These are phyloP conservation scores for Cairina moschata DNA, from an alignment of 2,113 vertebrate genomes.

Conservation along the genomic window DNA sequence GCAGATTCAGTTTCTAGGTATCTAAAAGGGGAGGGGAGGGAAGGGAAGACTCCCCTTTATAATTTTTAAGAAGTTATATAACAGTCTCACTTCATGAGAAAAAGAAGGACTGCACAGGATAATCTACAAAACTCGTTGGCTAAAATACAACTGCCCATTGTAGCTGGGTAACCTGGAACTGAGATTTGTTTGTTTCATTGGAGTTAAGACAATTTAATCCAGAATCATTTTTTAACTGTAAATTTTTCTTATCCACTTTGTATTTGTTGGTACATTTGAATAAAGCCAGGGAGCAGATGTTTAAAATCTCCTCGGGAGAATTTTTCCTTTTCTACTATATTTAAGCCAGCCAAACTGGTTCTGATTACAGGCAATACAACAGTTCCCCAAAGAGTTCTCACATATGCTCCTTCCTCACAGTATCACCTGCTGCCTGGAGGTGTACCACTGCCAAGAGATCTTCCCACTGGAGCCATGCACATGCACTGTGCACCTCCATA, in stretches of 20 bases:
- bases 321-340: neutral
- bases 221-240: neutral
- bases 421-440: neutral
- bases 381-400: neutral
- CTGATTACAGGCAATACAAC: neutral
- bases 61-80: neutral
- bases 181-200: neutral
- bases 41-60: neutral
- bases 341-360: slow-evolving; percentile 25
- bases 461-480: neutral
- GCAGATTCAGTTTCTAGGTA: neutral
- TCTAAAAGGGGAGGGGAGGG: neutral
- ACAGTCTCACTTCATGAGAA: neutral
- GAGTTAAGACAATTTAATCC: neutral
- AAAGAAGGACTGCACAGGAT: neutral
- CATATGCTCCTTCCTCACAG: neutral
- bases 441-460: neutral
- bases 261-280: neutral
- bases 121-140: neutral
- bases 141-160: neutral
- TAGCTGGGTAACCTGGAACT: neutral
- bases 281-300: slow-evolving; percentile 35
- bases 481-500: neutral
- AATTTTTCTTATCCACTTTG: neutral
- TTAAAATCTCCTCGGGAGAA: slow-evolving; percentile 21